Base-by-base conservation (phyloP, 2,888 invertebrate species). In the Lepidocyrtoides sp. region DNA sequence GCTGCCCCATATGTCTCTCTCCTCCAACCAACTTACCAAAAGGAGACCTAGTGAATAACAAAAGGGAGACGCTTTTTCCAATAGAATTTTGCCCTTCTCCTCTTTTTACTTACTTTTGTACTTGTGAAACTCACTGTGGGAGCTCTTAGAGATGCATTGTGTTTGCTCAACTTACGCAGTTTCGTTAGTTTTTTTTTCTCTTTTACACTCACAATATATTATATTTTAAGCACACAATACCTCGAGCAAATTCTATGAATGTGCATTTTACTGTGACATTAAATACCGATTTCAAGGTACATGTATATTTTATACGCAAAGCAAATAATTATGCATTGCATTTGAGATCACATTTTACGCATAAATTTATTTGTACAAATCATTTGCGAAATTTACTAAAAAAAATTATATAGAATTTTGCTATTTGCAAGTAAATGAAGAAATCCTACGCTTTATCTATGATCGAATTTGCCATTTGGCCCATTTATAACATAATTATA, bases 1-100 rank as follows among this genome's bases (percentile, higher is more conserved):
- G 87, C 92, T 92, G 92, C 90, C 92, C 92, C 92, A 92, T 92
- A 92, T 92, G 92, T 90, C 85, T 91, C 91, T 69, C 77, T 87
- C 87, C 87, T 89, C 89, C 89, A 89, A 89, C 89, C 89, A 89
- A 75, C 88, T 72, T 82, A 89, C 89, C 75, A 66, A 89, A 77
- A 75, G 84, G 84, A 84, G 77, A 75, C 89, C 83, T 66, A 89
- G 89, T 89, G 89, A 89, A 84, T 84, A 89, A 84, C 84, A 89
- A 89, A 89, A 84, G 89, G 75, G 89, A 69, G 82, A 83, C 32
- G 75, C 77, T 63, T 84, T 83, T 89, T 84, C 84, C 75, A 84
- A 89, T 89, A 89, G 89, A 89, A 89, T 89, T 89, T 89, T 89
- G 89, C 89, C 89, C 89, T 84, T 89, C 83, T 87, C 60, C 48